Evolutionary conservation across 1,140 invertebrate genomes (phyloP).

Genomic region (Melitaea cinxia): DNA sequence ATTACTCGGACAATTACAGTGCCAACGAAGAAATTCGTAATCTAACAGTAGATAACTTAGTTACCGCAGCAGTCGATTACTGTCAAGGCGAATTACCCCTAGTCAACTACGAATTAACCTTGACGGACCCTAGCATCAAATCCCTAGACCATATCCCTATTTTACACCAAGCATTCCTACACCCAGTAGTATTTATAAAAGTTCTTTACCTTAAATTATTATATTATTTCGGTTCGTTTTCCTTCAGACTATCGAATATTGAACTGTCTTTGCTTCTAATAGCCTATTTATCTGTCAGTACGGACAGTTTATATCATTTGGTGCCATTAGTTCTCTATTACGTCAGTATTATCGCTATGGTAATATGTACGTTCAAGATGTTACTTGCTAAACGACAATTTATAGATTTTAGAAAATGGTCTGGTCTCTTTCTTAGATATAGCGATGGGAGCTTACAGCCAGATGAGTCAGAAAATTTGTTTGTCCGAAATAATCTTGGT

Average conservation of each 20-base stretch:
- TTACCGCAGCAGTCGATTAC: slow-evolving; percentile 91
- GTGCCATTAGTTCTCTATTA: slow-evolving; percentile 88
- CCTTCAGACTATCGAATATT: slow-evolving; percentile 83
- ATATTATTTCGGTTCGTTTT: slow-evolving; percentile 82
- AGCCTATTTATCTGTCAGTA: slow-evolving; percentile 85
- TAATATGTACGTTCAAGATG: slow-evolving; percentile 91
- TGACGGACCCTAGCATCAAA: slow-evolving; percentile 85
- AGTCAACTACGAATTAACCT: slow-evolving; percentile 87
- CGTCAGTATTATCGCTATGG: slow-evolving; percentile 87
- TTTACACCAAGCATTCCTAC: slow-evolving; percentile 86
- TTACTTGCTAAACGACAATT: slow-evolving; percentile 88
- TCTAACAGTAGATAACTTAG: slow-evolving; percentile 89
- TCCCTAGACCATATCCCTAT: slow-evolving; percentile 86
- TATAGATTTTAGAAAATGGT: slow-evolving; percentile 89
- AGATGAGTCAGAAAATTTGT: slow-evolving; percentile 90
- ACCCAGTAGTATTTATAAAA: slow-evolving; percentile 86
- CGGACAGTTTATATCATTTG: slow-evolving; percentile 85
- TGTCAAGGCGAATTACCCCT: slow-evolving; percentile 89
- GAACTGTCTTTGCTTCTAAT: slow-evolving; percentile 86
- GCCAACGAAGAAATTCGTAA: slow-evolving; percentile 85
- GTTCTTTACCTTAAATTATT: slow-evolving; percentile 86
- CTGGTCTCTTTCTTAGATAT: slow-evolving; percentile 88
- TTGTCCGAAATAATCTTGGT: slow-evolving; percentile 90
- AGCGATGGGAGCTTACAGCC: slow-evolving; percentile 86
- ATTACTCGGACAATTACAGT: slow-evolving; percentile 66